phyloP scores from a whole-genome alignment of 92 coral and sea anemone genomes.

The Desmophyllum pertusum region DNA sequence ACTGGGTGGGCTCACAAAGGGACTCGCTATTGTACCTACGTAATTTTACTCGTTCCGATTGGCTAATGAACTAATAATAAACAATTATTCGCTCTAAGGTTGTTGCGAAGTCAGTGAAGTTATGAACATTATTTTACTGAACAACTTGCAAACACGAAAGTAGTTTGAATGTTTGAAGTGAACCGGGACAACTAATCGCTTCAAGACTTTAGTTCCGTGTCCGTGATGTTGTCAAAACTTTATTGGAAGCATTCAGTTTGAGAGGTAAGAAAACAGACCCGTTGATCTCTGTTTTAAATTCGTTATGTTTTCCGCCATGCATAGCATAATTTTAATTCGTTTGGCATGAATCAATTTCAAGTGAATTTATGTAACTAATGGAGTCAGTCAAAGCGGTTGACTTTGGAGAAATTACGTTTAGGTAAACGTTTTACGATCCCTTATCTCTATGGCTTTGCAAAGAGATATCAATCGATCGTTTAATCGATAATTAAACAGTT shows the following conservation, averaged over 20 bases:
- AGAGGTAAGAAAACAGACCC: neutral
- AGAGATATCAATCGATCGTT: neutral
- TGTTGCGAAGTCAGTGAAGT: neutral
- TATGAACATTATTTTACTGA: too few relatives aligned
- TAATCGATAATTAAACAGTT: neutral
- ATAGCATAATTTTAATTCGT: neutral
- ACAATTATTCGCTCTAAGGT: conserved; percentile 1
- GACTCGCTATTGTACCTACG: neutral
- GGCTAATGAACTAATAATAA: neutral
- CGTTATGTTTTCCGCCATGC: neutral
- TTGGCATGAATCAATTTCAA: neutral
- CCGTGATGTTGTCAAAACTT: neutral
- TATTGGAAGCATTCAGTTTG: neutral
- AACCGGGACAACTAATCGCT: too few relatives aligned
- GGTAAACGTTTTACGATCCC: neutral
- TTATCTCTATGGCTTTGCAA: neutral
- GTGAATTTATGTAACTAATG: neutral
- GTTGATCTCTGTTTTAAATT: neutral
- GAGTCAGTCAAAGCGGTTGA: neutral
- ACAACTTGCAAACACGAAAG: neutral
- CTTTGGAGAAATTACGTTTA: neutral
- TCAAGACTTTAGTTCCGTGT: neutral
- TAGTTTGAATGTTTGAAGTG: neutral
- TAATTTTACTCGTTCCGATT: neutral
- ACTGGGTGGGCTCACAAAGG: conserved; percentile 18